Percentiles rank a stretch among this genome's conserved stretches.
Evolutionary conservation across 2,888 invertebrate genomes (phyloP).

Genomic region (Cheilosia impressa): DNA sequence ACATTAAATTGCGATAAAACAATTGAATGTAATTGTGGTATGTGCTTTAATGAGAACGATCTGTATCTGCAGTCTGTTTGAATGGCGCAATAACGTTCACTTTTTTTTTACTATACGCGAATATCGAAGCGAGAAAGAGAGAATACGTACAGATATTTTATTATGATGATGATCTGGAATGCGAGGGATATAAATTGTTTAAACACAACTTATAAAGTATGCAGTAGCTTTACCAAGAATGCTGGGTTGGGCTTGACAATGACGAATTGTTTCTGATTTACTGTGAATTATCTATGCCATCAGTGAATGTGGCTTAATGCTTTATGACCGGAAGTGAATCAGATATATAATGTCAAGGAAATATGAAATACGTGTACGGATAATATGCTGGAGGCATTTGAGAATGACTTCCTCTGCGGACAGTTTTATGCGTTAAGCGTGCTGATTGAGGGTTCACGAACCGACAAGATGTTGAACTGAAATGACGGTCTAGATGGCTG

Average conservation of each 20-base stretch:
- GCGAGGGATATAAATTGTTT: slow-evolving; percentile 18
- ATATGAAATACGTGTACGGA: background rate
- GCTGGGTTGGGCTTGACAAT: slow-evolving; percentile 14
- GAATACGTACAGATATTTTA: background rate
- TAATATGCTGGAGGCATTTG: background rate
- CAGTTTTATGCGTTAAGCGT: slow-evolving; percentile 10
- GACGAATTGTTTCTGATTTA: slow-evolving; percentile 21
- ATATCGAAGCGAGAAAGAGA: background rate
- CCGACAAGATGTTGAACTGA: no score
- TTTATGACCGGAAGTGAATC: slow-evolving; percentile 57
- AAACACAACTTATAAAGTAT: background rate
- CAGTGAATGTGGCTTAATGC: background rate
- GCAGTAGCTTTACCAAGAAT: slow-evolving; percentile 6
- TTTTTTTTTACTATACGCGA: background rate
- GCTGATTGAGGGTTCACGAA: background rate
- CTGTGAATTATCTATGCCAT: slow-evolving; percentile 24
- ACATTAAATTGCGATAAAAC: slow-evolving; percentile 19
- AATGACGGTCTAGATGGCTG: no score
- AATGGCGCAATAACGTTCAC: slow-evolving; percentile 37
- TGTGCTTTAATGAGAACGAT: slow-evolving; percentile 17
- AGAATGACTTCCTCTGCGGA: slow-evolving; percentile 26
- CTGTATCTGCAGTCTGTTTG: slow-evolving; percentile 17
- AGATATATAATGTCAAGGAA: slow-evolving; percentile 15
- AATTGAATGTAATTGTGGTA: slow-evolving; percentile 27
- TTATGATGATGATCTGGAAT: slow-evolving; percentile 32